Percentiles rank a stretch among this genome's conserved stretches.
These are phyloP conservation scores for Philopotamus ludificatus DNA, from an alignment of 1,140 invertebrate genomes.

Conservation along the genomic window DNA sequence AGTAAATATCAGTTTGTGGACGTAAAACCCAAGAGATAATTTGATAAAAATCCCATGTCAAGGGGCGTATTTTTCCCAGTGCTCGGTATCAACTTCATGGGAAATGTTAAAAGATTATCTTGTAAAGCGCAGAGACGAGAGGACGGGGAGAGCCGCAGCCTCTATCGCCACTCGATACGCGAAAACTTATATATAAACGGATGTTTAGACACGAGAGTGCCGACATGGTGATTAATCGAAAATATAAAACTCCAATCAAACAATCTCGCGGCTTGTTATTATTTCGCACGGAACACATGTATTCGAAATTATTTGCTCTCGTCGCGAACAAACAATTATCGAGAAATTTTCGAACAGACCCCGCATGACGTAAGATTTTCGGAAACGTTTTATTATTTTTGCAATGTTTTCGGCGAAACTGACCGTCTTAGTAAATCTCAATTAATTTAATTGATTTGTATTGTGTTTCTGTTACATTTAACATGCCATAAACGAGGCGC, in stretches of 20 bases:
- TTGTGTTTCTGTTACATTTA: conserved; percentile 28
- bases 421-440: conserved; percentile 19
- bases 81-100: not conserved
- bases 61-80: not conserved
- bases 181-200: not conserved
- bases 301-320: too few relatives aligned
- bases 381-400: too few relatives aligned
- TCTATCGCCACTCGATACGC: not conserved
- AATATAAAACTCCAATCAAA: too few relatives aligned
- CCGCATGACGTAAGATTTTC: too few relatives aligned
- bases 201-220: not conserved
- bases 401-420: too few relatives aligned
- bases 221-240: not conserved
- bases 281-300: too few relatives aligned
- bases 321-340: too few relatives aligned
- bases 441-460: conserved; percentile 31
- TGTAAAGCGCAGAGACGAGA: not conserved
- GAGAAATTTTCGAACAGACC: too few relatives aligned
- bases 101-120: not conserved
- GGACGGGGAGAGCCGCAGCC: not conserved
- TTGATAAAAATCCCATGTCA: conserved; percentile 30
- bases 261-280: too few relatives aligned
- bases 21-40: conserved; percentile 18
- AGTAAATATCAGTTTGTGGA: conserved; percentile 38
- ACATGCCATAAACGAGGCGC: conserved; percentile 25